Base-by-base conservation (phyloP, 2,888 invertebrate species). In the Oasisia sp. region DNA sequence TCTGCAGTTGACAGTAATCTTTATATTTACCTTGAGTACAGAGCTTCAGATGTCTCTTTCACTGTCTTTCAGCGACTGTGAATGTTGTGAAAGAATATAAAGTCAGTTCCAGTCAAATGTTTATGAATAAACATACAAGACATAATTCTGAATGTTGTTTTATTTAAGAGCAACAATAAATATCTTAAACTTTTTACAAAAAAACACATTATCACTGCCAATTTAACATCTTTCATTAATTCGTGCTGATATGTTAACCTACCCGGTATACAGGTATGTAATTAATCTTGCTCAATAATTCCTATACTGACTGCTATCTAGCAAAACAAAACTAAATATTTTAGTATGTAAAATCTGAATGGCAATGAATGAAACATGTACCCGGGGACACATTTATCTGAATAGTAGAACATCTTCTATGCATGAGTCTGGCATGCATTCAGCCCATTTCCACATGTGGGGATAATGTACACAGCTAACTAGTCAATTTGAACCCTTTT, bases 211-310 rank as follows among this genome's bases (percentile, higher is more conserved):
- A 56, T 56, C n/a, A n/a, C 1, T 56, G 27, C 90, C 90, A 90
- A 90, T 90, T 90, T 90, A 90, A 90, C 90, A 12, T 90, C 32
- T 90, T 90, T 90, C 90, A 90, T 90, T 90, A 90, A 90, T 90
- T 90, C 27, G 8, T 90, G 90, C 90, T 90, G 5, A 11, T 5
- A 11, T 90, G 11, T 90, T 90, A 11, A 90, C 90, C 90, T 90
- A 27, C 11, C 38, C 4, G 38, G 38, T 38, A 38, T 38, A 38
- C 4, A 38, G 38, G 38, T 38, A 38, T 38, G 38, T 38, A 38
- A 38, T 38, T 38, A 38, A 38, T 38, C 38, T 38, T 38, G 4
- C 38, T 38, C 38, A 38, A 38, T 38, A 38, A 38, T 38, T 38
- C 38, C 38, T 38, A 38, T 4, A 38, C 38, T 38, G 1, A 38